A percentile compares a stretch with the other conserved stretches of the same genome.
These are phyloP conservation scores for Proteles cristata DNA, from an alignment of 2,113 vertebrate genomes.

Conservation along the genomic window DNA sequence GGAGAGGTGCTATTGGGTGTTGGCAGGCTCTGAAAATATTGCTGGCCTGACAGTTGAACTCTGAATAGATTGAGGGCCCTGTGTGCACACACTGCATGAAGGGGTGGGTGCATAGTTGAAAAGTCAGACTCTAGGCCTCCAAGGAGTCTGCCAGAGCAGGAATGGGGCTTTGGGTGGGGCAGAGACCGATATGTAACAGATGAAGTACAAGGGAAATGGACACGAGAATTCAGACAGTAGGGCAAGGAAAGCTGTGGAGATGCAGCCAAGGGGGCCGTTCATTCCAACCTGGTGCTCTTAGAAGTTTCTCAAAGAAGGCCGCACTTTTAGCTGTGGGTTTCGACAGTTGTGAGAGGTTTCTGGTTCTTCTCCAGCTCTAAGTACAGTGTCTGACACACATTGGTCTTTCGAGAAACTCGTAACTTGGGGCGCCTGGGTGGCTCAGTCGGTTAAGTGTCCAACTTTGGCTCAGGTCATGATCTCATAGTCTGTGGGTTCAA, in stretches of 20 bases:
- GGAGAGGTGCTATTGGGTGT: not conserved
- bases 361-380: not conserved
- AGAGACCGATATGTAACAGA: not conserved
- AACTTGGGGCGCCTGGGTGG: too few relatives aligned
- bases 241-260: not conserved
- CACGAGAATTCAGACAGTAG: not conserved
- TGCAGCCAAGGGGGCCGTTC: not conserved
- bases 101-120: not conserved
- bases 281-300: not conserved
- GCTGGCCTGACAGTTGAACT: not conserved
- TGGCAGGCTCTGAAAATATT: not conserved
- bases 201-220: not conserved
- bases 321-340: not conserved
- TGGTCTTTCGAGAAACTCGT: not conserved
- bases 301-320: not conserved
- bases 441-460: too few relatives aligned
- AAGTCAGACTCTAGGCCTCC: not conserved
- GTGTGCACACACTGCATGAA: rapidly evolving
- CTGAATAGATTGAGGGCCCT: not conserved
- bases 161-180: not conserved
- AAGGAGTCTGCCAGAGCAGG: not conserved
- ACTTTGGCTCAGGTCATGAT: too few relatives aligned
- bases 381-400: not conserved
- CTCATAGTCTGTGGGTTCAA: too few relatives aligned
- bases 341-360: not conserved